Conservation (phyloP, 2,797 vertebrate genomes). For the Lithobates sylvaticus region DNA sequence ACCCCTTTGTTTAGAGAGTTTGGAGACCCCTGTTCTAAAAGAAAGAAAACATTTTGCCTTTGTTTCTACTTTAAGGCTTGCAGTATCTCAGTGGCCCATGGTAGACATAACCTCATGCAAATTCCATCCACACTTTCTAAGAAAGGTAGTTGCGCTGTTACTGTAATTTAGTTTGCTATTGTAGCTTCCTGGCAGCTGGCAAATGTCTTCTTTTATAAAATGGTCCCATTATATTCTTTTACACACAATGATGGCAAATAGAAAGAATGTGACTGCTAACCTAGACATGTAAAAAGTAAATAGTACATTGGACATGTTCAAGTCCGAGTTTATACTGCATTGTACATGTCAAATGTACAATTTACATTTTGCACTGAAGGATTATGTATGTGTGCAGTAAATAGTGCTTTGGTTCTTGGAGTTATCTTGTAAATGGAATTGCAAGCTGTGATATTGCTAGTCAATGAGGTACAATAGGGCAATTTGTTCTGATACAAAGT, state of each 20-base stretch:
- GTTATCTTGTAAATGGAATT: slow-evolving; percentile 1
- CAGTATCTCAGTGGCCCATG: background rate
- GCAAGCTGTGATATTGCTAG: background rate
- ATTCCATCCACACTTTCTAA: background rate
- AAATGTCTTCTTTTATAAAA: background rate
- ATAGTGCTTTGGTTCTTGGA: background rate
- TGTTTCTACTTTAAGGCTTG: too few species aligned
- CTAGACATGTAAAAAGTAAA: background rate
- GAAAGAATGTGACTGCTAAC: background rate
- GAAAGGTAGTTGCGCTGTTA: background rate
- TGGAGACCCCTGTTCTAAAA: too few species aligned
- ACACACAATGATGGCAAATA: background rate
- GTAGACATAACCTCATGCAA: background rate
- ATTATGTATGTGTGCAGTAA: background rate
- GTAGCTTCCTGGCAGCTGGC: background rate
- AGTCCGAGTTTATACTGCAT: background rate
- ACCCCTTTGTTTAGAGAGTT: too few species aligned
- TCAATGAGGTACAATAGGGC: slow-evolving; percentile 22
- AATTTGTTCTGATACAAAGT: slow-evolving; percentile 36
- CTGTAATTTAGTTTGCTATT: background rate
- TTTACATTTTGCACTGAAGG: background rate
- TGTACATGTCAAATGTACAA: background rate
- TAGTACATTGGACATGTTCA: background rate
- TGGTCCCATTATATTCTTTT: background rate
- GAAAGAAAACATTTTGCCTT: too few species aligned